Percentiles rank a stretch among this genome's conserved stretches.
phyloP scores from a whole-genome alignment of 1,140 invertebrate species.

The Ceratina japonica region DNA sequence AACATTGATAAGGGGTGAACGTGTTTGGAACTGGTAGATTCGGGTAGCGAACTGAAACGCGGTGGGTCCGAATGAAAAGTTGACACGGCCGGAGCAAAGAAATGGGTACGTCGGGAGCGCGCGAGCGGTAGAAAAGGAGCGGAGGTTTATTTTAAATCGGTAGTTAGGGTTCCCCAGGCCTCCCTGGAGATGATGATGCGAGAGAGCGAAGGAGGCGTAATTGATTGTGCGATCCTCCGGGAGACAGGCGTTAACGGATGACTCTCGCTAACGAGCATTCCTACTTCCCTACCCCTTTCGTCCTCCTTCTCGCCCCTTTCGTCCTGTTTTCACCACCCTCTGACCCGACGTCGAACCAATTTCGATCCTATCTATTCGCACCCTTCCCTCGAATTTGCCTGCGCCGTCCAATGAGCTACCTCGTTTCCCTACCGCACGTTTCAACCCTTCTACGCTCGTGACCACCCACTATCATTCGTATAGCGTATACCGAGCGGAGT shows the following conservation, averaged over 20 bases:
- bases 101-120: background rate
- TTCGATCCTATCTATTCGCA: slow-evolving; percentile 7
- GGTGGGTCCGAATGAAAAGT: slow-evolving; percentile 20
- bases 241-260: slow-evolving; percentile 80
- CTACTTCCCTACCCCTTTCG: slow-evolving; percentile 70
- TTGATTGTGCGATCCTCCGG: slow-evolving; percentile 78
- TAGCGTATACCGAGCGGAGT: no score
- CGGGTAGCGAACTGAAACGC: background rate
- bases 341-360: slow-evolving; percentile 21
- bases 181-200: slow-evolving; percentile 77
- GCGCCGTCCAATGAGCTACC: background rate
- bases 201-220: slow-evolving; percentile 76
- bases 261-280: slow-evolving; percentile 80
- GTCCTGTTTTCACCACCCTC: slow-evolving; percentile 29
- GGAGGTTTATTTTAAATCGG: slow-evolving; percentile 78
- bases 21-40: background rate
- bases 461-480: no score
- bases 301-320: slow-evolving; percentile 32
- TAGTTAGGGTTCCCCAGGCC: slow-evolving; percentile 73
- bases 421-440: background rate
- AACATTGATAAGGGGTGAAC: background rate
- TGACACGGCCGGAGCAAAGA: slow-evolving; percentile 1
- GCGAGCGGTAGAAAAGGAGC: slow-evolving; percentile 22
- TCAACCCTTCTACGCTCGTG: no score
- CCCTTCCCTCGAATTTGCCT: slow-evolving; percentile 7